phyloP scores from a whole-genome alignment of 2,888 invertebrate genomes.

The Lycocerus yunnanus region DNA sequence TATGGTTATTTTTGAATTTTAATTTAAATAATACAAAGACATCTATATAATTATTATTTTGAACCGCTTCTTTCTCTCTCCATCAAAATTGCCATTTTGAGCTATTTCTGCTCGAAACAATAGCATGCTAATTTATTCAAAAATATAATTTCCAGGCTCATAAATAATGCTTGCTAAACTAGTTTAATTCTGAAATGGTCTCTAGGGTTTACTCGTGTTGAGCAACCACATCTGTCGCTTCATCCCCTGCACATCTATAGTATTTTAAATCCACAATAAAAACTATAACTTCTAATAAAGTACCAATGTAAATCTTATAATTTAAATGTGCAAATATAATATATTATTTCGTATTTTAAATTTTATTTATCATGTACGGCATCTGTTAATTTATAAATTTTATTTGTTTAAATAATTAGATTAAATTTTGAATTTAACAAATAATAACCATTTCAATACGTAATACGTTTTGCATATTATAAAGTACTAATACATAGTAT shows the following conservation, averaged over 20 bases:
- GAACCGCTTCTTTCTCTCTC: background rate
- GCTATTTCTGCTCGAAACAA: slow-evolving; percentile 21
- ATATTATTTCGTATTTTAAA: background rate
- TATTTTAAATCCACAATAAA: slow-evolving; percentile 1
- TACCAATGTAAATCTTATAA: background rate
- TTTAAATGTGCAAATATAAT: background rate
- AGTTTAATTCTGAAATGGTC: slow-evolving; percentile 40
- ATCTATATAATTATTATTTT: background rate
- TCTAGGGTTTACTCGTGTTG: slow-evolving; percentile 36
- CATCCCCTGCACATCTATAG: slow-evolving; percentile 27
- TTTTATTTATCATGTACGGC: background rate
- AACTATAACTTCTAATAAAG: background rate
- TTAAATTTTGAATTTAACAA: too few species aligned
- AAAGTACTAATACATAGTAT: too few species aligned
- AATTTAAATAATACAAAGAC: background rate
- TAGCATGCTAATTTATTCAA: slow-evolving; percentile 35
- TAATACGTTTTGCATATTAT: too few species aligned
- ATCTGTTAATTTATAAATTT: background rate
- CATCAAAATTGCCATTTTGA: slow-evolving; percentile 16
- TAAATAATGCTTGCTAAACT: slow-evolving; percentile 42
- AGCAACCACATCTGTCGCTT: slow-evolving; percentile 40
- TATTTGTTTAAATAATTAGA: background rate
- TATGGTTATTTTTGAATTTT: background rate
- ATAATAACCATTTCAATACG: too few species aligned
- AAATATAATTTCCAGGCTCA: slow-evolving; percentile 42